Evolutionary conservation across 2,888 invertebrate genomes (phyloP), one percentile per base, ranked within the genome.

Genomic region (Torymus auratus): DNA sequence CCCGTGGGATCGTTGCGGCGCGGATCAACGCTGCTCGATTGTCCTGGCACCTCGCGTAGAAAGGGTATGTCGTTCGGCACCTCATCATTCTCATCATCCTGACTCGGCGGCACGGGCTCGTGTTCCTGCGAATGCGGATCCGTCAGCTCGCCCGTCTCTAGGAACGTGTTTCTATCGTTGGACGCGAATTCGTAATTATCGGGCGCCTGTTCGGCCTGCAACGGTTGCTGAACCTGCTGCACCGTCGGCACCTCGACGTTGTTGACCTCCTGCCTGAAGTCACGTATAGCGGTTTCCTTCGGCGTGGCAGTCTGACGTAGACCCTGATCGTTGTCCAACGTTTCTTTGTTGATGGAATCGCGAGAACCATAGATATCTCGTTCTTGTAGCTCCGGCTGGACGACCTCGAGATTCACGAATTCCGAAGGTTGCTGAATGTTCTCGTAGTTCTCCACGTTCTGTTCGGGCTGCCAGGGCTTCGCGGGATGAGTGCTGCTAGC

Each of bases 61-160:
- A 91, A 91, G 1, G 91, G 91, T 83, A 91, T 91, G 80, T 91
- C 91, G 56, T 87, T 89, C 11, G 91, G 90, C 15, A 90, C 90
- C 83, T 91, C 91, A 15, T 91, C 91, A 28, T 91, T 91, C 77
- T 91, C 90, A 41, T 91, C 91, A 11, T 91, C 91, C 75, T 91
- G 91, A 74, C 86, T 89, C 2, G 88, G 87, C 0, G 90, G 88
- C 3, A 72, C 55, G 0, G 87, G 84, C 61, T 90, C 89, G 71
- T 89, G 89, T 17, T 90, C 90, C 64, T 88, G 88, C 12, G 81
- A 82, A 83, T 91, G 91, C 4, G 89, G 88, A 82, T 91, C 91
- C 3, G 91, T 91, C n/a, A 91, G 78, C 74, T 91, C 91, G 0
- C 91, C 91, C 2, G 91, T 91, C 78, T 91, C 91, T 56, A 91